phyloP scores from a whole-genome alignment of 1,140 invertebrate species.

The Drosophila kohkoa region DNA sequence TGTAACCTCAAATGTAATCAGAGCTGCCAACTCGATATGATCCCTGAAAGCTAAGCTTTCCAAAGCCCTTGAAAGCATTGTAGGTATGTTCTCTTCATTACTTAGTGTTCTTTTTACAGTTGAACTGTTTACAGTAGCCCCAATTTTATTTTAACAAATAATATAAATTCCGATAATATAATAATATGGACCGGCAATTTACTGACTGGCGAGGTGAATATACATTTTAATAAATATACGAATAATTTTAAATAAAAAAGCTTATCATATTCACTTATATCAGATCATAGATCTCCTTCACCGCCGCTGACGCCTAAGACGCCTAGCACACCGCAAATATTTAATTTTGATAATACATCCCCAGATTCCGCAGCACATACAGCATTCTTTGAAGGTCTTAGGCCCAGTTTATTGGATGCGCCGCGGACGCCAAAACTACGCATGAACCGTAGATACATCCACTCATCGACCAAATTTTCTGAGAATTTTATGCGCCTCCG shows the following conservation, averaged over 20 bases:
- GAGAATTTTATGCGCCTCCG: constrained; percentile 55
- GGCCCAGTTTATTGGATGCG: constrained; percentile 6
- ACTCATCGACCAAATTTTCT: constrained; percentile 37
- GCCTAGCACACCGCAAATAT: constrained; percentile 41
- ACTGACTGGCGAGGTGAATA: constrained; percentile 61
- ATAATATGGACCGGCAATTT: constrained; percentile 52
- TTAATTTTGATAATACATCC: constrained; percentile 48
- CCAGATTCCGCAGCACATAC: constrained; percentile 19
- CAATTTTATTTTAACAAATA: neutral
- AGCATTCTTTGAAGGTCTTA: constrained; percentile 2
- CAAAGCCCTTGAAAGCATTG: neutral
- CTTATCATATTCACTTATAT: neutral
- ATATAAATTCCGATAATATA: neutral
- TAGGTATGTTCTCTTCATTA: neutral
- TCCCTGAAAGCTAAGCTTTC: neutral
- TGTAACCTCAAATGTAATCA: neutral
- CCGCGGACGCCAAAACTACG: neutral
- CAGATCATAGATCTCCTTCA: constrained; percentile 63
- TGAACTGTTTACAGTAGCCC: neutral
- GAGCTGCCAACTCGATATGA: neutral
- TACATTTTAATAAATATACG: neutral
- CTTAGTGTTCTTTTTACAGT: neutral
- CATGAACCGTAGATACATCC: neutral
- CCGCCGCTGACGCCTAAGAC: constrained; percentile 69
- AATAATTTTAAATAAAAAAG: neutral